These are phyloP conservation scores for Heteractis magnifica DNA, from an alignment of 92 coral and sea anemone genomes.

Conservation along the genomic window DNA sequence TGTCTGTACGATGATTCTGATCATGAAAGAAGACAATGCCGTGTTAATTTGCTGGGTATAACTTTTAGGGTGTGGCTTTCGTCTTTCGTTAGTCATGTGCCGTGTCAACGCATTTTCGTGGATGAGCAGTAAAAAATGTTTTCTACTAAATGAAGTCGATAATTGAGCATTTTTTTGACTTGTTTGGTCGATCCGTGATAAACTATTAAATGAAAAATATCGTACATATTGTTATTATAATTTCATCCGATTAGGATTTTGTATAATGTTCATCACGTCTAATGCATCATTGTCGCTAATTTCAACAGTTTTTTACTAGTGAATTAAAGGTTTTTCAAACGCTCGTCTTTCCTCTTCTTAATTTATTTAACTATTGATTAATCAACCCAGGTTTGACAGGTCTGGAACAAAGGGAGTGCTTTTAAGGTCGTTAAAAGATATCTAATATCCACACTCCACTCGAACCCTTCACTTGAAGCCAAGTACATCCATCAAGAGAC, in stretches of 20 bases:
- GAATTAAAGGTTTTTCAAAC: neutral
- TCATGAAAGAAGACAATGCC: neutral
- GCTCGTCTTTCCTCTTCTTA: neutral
- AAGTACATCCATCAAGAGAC: neutral
- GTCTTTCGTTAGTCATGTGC: no score
- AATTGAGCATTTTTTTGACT: no score
- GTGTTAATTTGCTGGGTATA: no score
- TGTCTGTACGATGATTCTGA: conserved; percentile 64
- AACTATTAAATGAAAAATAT: no score
- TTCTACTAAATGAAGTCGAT: no score
- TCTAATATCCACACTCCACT: neutral
- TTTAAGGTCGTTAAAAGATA: neutral
- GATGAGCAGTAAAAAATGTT: no score
- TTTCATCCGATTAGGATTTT: no score
- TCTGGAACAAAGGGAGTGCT: neutral
- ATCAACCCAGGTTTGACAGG: neutral
- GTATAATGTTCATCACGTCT: no score
- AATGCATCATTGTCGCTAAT: neutral
- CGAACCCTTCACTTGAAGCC: neutral
- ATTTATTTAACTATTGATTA: neutral
- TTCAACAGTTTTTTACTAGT: neutral
- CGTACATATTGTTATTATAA: no score
- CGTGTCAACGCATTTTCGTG: no score
- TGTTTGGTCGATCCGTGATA: no score
- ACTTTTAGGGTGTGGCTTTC: no score